Evolutionary conservation across 1,140 invertebrate species (phyloP).

Genomic region (Heliconius hewitsoni): DNA sequence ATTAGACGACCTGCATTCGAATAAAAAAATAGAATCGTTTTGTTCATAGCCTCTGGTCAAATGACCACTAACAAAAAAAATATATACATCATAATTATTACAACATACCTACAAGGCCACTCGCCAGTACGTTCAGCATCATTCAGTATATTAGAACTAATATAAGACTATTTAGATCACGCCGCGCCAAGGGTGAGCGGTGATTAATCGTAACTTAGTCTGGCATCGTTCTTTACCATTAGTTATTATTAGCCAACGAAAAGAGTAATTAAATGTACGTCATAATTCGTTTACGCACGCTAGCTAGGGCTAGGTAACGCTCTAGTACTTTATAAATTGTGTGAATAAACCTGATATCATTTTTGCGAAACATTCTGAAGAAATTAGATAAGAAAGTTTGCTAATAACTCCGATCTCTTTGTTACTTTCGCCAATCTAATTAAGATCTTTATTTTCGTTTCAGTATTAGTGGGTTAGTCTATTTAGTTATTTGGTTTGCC

Average conservation of each 20-base stretch:
- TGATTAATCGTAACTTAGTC: slow-evolving; percentile 60
- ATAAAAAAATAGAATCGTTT: background rate
- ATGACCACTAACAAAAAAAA: background rate
- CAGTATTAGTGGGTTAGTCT: background rate
- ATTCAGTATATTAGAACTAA: slow-evolving; percentile 31
- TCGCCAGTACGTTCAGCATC: slow-evolving; percentile 15
- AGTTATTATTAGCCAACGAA: slow-evolving; percentile 47
- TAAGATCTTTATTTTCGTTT: slow-evolving; percentile 8
- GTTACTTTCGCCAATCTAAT: slow-evolving; percentile 15
- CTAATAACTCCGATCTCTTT: slow-evolving; percentile 16
- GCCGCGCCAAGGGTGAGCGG: slow-evolving; percentile 53
- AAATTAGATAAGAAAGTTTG: slow-evolving; percentile 20
- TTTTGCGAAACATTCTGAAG: slow-evolving; percentile 20
- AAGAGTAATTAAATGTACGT: slow-evolving; percentile 57
- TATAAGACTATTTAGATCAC: slow-evolving; percentile 50
- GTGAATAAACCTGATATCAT: slow-evolving; percentile 41
- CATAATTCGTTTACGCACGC: slow-evolving; percentile 49
- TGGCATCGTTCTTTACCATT: slow-evolving; percentile 52
- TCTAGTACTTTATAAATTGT: slow-evolving; percentile 43
- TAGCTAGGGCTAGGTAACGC: slow-evolving; percentile 39
- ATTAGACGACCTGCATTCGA: background rate
- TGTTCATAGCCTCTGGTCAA: background rate
- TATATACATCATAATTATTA: slow-evolving; percentile 15
- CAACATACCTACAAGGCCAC: slow-evolving; percentile 16
- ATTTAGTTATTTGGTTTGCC: background rate